These are phyloP conservation scores for Eurytoma adleriae DNA, from an alignment of 2,888 invertebrate genomes.

Conservation along the genomic window DNA sequence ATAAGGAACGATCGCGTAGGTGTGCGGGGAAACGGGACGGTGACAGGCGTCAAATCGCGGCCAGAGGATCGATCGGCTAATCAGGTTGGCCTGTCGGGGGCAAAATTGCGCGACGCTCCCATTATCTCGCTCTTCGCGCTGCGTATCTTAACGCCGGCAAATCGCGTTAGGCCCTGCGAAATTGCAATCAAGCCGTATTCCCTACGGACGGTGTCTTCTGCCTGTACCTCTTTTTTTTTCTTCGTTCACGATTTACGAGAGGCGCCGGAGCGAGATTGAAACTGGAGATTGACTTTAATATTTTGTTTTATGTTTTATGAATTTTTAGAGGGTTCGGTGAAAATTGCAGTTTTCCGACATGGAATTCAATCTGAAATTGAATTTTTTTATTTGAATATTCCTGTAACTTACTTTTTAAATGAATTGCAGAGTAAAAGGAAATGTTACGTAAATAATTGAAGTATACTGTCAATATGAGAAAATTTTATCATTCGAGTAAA, in stretches of 20 bases:
- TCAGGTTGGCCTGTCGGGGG: neutral
- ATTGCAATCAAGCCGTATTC: constrained; percentile 47
- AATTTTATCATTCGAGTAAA: no score
- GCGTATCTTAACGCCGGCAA: constrained; percentile 16
- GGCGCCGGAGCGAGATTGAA: no score
- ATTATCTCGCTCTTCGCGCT: neutral
- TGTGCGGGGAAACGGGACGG: neutral
- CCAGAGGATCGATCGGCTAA: constrained; percentile 14
- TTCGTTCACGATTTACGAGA: neutral
- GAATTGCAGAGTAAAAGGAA: no score
- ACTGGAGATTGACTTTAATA: neutral
- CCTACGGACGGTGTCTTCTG: neutral
- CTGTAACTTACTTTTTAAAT: no score
- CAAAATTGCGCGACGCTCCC: neutral
- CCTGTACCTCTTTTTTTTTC: neutral
- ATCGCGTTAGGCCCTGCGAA: constrained; percentile 41
- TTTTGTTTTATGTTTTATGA: neutral
- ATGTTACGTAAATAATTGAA: no score
- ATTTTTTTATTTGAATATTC: no score
- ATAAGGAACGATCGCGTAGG: neutral
- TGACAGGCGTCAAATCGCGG: no score
- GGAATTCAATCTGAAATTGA: no score
- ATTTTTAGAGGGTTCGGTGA: no score
- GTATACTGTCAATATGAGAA: no score
- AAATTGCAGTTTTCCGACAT: no score